Conservation (phyloP, 2,888 invertebrate genomes). For the Mongoloraphidia duomilia region DNA sequence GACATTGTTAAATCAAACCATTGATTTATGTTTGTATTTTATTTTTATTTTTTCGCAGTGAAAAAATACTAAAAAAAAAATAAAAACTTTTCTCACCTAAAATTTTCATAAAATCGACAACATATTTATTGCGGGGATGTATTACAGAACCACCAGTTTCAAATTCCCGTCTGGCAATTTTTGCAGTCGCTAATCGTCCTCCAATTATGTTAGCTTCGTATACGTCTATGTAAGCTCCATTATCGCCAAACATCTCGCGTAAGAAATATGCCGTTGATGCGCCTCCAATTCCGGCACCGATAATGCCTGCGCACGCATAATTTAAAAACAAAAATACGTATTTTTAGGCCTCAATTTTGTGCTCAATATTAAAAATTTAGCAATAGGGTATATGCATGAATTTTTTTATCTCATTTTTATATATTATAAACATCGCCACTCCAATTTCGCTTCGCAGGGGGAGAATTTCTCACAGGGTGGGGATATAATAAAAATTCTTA, state of each 20-base stretch:
- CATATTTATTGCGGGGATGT: constrained; percentile 40
- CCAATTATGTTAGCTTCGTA: constrained; percentile 39
- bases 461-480: too few relatives aligned
- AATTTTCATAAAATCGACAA: constrained; percentile 35
- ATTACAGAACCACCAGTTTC: constrained; percentile 46
- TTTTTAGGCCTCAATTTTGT: too few relatives aligned
- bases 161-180: constrained; percentile 31
- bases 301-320: constrained; percentile 31
- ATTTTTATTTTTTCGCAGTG: too few relatives aligned
- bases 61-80: too few relatives aligned
- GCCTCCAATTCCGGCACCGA: constrained; percentile 49
- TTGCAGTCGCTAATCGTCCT: constrained; percentile 37
- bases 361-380: too few relatives aligned
- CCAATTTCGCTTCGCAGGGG: too few relatives aligned
- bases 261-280: constrained; percentile 41
- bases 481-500: too few relatives aligned
- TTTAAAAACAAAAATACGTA: background rate
- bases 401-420: too few relatives aligned
- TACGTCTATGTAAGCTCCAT: constrained; percentile 33
- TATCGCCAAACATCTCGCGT: constrained; percentile 25
- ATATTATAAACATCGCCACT: too few relatives aligned
- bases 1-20: too few relatives aligned
- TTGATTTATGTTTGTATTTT: too few relatives aligned
- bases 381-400: too few relatives aligned
- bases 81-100: constrained; percentile 28